Evolutionary conservation across 1,140 invertebrate species (phyloP).

Genomic region (Ylistrum balloti): DNA sequence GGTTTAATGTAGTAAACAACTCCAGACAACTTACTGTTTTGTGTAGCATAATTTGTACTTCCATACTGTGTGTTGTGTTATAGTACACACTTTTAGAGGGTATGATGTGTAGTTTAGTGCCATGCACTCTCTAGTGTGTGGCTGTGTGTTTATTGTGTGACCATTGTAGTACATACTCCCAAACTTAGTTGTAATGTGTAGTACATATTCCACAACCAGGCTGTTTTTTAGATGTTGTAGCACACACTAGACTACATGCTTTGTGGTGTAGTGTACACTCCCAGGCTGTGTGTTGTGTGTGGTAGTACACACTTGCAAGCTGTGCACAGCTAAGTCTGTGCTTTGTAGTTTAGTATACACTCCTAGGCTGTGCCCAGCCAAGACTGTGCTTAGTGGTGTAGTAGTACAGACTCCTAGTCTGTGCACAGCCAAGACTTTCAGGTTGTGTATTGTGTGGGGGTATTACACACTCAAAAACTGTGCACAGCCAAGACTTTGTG

Average conservation of each 20-base stretch:
- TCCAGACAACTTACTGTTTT: not conserved
- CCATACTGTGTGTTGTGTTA: not conserved
- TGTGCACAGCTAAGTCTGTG: not conserved
- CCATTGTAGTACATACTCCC: conserved; percentile 6
- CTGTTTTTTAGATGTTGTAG: not conserved
- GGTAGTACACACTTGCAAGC: not conserved
- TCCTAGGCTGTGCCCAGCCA: not conserved
- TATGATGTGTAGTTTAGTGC: not conserved
- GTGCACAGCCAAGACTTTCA: too few species aligned
- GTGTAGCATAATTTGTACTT: not conserved
- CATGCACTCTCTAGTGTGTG: too few species aligned
- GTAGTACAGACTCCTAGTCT: not conserved
- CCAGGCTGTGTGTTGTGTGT: not conserved
- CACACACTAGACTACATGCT: too few species aligned
- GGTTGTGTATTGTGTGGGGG: not conserved
- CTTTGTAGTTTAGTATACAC: not conserved
- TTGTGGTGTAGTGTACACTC: not conserved
- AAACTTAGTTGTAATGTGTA: conserved; percentile 20
- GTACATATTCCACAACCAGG: not conserved
- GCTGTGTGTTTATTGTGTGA: too few species aligned
- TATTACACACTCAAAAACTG: not conserved
- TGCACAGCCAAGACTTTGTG: not conserved
- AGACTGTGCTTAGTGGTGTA: too few species aligned
- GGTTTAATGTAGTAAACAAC: not conserved
- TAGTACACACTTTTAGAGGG: not conserved